phyloP scores from a whole-genome alignment of 2,888 invertebrate genomes.

The Bellardia bayeri region DNA sequence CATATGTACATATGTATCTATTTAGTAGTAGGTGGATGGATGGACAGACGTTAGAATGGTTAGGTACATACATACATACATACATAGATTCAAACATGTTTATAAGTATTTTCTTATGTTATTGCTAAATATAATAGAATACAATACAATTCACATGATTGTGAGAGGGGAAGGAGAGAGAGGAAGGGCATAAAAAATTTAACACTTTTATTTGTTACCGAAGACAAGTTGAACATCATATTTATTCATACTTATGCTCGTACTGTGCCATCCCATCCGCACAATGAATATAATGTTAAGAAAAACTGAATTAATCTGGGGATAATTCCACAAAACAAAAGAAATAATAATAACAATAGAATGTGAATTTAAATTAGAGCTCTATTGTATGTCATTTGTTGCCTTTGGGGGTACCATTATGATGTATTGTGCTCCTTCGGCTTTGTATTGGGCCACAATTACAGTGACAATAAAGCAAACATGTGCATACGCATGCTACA shows the following conservation, averaged over 20 bases:
- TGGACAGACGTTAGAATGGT: no score
- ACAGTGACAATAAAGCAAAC: conserved; percentile 52
- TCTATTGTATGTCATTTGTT: conserved; percentile 62
- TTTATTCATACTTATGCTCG: not conserved
- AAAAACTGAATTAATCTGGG: conserved; percentile 63
- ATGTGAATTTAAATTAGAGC: conserved; percentile 68
- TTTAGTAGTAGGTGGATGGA: no score
- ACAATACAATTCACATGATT: not conserved
- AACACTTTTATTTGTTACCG: conserved; percentile 55
- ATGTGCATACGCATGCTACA: not conserved
- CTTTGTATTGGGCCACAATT: conserved; percentile 53
- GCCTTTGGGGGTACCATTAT: conserved; percentile 48
- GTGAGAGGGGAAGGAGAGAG: not conserved
- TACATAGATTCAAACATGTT: not conserved
- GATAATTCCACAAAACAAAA: conserved; percentile 64
- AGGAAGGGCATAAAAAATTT: conserved; percentile 53
- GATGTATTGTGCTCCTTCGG: conserved; percentile 54
- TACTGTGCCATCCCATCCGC: not conserved
- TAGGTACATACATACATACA: no score
- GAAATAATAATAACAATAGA: conserved; percentile 63
- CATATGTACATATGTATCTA: no score
- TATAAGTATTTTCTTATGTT: not conserved
- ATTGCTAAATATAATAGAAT: conserved; percentile 6
- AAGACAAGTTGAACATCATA: conserved; percentile 45
- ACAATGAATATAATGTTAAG: conserved; percentile 38